Conservation (phyloP, 2,888 invertebrate species). For the Hirtodrosophila alboralis region DNA sequence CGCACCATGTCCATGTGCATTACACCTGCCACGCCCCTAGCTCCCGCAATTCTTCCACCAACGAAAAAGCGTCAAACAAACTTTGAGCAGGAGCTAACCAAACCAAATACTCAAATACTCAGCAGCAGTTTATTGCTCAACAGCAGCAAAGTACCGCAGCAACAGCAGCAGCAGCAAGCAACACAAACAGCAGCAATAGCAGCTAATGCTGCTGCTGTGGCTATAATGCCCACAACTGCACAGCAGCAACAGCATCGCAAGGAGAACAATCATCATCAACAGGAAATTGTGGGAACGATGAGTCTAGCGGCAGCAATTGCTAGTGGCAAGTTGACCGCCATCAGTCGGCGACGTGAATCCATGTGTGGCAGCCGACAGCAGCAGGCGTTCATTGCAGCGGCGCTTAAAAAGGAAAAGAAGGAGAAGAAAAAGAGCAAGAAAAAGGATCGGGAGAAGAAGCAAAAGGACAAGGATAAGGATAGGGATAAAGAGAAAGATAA, state of each 20-base stretch:
- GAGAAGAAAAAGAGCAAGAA: slow-evolving; percentile 66
- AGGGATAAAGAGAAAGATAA: slow-evolving; percentile 45
- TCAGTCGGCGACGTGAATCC: slow-evolving; percentile 68
- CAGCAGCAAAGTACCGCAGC: slow-evolving; percentile 46
- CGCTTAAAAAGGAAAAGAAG: slow-evolving; percentile 66
- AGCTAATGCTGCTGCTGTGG: slow-evolving; percentile 14
- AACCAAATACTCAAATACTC: slow-evolving; percentile 68
- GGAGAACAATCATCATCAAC: slow-evolving; percentile 61
- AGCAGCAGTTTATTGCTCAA: slow-evolving; percentile 69
- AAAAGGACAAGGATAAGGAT: slow-evolving; percentile 47
- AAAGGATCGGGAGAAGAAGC: slow-evolving; percentile 58
- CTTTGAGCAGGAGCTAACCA: slow-evolving; percentile 83
- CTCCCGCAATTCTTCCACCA: slow-evolving; percentile 34
- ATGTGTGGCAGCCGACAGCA: slow-evolving; percentile 69
- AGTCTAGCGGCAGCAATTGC: slow-evolving; percentile 64
- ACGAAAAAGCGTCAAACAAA: slow-evolving; percentile 84
- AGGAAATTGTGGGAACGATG: slow-evolving; percentile 36
- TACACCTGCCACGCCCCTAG: slow-evolving; percentile 31
- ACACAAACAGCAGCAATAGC: slow-evolving; percentile 2
- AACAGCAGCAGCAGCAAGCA: slow-evolving; percentile 12
- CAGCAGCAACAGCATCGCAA: slow-evolving; percentile 66
- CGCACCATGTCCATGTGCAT: slow-evolving; percentile 72
- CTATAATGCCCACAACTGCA: slow-evolving; percentile 9
- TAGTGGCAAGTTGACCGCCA: slow-evolving; percentile 63
- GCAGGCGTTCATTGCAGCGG: slow-evolving; percentile 56